Evolutionary conservation across 2,888 invertebrate species (phyloP).

Genomic region (Exephanes ischioxanthus): DNA sequence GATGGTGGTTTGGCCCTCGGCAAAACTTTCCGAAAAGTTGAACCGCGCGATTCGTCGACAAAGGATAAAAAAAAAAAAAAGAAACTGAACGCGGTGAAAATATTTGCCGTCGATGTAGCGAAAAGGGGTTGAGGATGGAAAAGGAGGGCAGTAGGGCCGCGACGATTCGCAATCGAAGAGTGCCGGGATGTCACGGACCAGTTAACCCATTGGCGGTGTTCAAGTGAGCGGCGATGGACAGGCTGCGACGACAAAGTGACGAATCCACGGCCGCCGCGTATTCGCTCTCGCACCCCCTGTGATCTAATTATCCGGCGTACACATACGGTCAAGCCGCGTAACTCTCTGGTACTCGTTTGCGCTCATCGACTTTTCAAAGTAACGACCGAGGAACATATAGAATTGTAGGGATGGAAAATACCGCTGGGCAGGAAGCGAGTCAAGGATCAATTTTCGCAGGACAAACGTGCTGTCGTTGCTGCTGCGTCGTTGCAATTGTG

Average conservation of each 20-base stretch:
- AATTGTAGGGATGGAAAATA: neutral
- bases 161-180: slow-evolving; percentile 33
- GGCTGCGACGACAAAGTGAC: slow-evolving; percentile 30
- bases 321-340: slow-evolving; percentile 8
- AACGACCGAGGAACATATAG: slow-evolving; percentile 15
- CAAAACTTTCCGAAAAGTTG: neutral
- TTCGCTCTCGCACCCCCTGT: slow-evolving; percentile 29
- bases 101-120: neutral
- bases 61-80: neutral
- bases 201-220: slow-evolving; percentile 17
- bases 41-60: neutral
- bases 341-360: slow-evolving; percentile 38
- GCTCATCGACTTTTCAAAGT: slow-evolving; percentile 48
- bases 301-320: slow-evolving; percentile 44
- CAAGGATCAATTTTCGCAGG: slow-evolving; percentile 76
- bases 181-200: slow-evolving; percentile 7
- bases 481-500: slow-evolving; percentile 40
- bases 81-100: neutral
- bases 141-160: slow-evolving; percentile 19
- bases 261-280: slow-evolving; percentile 15
- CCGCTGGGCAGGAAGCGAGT: slow-evolving; percentile 72
- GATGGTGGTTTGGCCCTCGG: no score
- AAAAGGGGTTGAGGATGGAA: neutral
- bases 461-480: slow-evolving; percentile 65
- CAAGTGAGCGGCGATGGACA: slow-evolving; percentile 22